Percentiles rank a stretch among this genome's conserved stretches.
Conservation (phyloP, 2,797 vertebrate genomes). For the Clamator glandarius region DNA sequence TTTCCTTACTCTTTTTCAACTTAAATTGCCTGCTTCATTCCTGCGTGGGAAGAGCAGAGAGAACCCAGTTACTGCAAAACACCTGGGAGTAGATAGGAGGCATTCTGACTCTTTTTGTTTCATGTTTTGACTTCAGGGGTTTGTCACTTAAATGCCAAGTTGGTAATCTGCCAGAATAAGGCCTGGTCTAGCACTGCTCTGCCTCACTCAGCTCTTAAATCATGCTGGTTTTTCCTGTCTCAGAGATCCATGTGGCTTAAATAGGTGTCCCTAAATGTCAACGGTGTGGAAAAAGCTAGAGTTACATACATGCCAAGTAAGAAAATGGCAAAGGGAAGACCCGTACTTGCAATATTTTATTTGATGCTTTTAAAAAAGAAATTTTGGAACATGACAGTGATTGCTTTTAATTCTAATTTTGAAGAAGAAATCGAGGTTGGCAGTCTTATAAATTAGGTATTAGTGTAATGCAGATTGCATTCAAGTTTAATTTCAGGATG, state of each 20-base stretch:
- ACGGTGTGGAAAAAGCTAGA: neutral
- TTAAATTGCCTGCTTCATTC: neutral
- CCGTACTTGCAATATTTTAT: neutral
- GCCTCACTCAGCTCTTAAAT: neutral
- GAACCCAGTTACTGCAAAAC: neutral
- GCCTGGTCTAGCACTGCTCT: neutral
- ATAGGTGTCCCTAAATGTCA: conserved; percentile 25
- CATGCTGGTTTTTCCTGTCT: neutral
- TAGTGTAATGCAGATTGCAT: neutral
- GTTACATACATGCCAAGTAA: neutral
- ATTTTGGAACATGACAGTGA: neutral
- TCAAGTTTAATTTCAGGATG: neutral
- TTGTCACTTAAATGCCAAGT: neutral
- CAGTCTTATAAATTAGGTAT: neutral
- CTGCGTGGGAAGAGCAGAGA: neutral
- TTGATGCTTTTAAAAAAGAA: neutral
- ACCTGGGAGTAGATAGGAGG: neutral
- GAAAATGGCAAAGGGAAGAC: conserved; percentile 25
- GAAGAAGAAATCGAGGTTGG: neutral
- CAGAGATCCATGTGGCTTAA: neutral
- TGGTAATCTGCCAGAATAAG: neutral
- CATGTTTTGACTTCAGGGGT: neutral
- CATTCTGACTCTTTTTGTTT: neutral
- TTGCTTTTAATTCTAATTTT: neutral
- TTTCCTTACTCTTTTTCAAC: neutral